A percentile compares a stretch with the other conserved stretches of the same genome.
Conservation (phyloP, 2,888 invertebrate species). For the Pammene fasciana region DNA sequence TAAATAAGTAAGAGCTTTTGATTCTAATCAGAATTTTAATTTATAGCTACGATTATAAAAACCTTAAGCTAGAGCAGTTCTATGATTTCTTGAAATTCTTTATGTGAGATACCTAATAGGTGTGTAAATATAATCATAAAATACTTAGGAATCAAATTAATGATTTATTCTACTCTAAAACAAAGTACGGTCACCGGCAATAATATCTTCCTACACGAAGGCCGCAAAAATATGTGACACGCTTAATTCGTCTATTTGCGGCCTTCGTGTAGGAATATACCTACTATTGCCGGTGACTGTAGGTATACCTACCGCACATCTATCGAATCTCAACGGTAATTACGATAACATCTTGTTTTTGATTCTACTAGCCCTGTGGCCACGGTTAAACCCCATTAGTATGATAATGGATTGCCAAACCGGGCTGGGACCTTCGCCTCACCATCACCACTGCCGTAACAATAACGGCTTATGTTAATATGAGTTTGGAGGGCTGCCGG, state of each 20-base stretch:
- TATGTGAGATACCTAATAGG: background rate
- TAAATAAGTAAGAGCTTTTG: too few relatives aligned
- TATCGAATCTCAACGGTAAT: background rate
- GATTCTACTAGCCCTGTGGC: conserved; percentile 27
- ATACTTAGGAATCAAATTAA: background rate
- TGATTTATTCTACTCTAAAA: background rate
- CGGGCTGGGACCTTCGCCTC: conserved; percentile 59
- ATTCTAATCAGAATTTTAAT: too few relatives aligned
- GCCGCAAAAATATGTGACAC: too few relatives aligned
- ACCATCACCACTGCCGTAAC: background rate
- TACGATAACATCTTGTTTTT: conserved; percentile 5
- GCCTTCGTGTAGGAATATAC: too few relatives aligned
- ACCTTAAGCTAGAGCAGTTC: too few relatives aligned
- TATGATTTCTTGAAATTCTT: too few relatives aligned
- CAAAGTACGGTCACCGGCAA: background rate
- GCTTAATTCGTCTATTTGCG: too few relatives aligned
- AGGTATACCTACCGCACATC: too few relatives aligned
- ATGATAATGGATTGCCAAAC: conserved; percentile 69
- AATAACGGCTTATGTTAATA: conserved; percentile 15
- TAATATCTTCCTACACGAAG: too few relatives aligned
- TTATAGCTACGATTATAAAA: too few relatives aligned
- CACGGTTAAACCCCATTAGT: conserved; percentile 64
- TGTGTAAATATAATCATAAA: background rate
- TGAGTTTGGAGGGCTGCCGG: background rate
- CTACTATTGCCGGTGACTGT: too few relatives aligned